Evolutionary conservation across 2,113 vertebrate genomes (phyloP).

Genomic region (Anhinga rufa): DNA sequence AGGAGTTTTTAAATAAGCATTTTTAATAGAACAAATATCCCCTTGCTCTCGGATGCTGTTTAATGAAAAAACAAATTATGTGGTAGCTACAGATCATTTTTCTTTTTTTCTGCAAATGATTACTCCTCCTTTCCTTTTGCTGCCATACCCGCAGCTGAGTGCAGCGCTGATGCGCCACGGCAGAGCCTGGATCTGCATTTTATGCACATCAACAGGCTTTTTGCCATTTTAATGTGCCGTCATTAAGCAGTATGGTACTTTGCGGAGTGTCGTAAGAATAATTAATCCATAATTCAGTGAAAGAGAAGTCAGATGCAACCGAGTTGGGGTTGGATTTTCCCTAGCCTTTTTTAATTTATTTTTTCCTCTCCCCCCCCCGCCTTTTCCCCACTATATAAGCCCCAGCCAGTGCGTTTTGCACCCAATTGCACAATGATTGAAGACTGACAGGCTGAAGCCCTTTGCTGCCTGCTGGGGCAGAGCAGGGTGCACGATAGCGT

Average conservation of each 20-base stretch:
- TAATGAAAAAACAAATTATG: constrained; percentile 34
- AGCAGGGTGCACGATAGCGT: background rate
- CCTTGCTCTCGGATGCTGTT: background rate
- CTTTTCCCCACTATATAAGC: background rate
- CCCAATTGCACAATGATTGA: background rate
- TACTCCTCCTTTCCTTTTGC: background rate
- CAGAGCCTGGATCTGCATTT: background rate
- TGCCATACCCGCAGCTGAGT: background rate
- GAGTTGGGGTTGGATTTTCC: background rate
- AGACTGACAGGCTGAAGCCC: background rate
- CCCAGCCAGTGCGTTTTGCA: background rate
- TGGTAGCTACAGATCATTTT: background rate
- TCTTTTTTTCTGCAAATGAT: background rate
- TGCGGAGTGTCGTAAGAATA: background rate
- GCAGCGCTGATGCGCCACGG: background rate
- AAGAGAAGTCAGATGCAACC: background rate
- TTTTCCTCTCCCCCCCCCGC: too few species aligned
- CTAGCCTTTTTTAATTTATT: accelerated
- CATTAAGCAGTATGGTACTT: background rate
- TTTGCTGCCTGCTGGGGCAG: background rate
- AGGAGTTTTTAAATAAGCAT: constrained; percentile 34
- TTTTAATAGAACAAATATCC: constrained; percentile 47
- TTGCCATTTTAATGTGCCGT: background rate
- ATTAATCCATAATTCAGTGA: background rate
- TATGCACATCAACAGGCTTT: background rate